Base-by-base conservation (phyloP, 2,888 invertebrate genomes). In the Siphonodentalium dalli region DNA sequence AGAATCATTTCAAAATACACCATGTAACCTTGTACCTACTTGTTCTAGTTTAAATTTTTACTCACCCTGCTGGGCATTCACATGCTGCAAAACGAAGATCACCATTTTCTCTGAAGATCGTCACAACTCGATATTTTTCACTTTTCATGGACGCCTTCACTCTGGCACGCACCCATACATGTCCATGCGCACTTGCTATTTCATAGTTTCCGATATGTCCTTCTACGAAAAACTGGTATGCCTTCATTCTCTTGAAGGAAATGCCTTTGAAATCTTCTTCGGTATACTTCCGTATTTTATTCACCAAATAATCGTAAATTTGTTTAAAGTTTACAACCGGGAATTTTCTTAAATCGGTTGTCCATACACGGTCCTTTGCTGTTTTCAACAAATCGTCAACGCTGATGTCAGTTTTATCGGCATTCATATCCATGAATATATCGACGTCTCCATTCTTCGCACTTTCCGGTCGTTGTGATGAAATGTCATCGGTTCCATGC, bases 11-110 rank as follows among this genome's bases (percentile, higher is more conserved):
- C 3, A 34, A 34, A 9, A 4, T 18, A n/a, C 15, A n/a, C n/a
- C n/a, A n/a, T n/a, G n/a, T n/a, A n/a, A n/a, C n/a, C n/a, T n/a
- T n/a, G n/a, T n/a, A n/a, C n/a, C n/a, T n/a, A n/a, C n/a, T n/a
- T n/a, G n/a, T n/a, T n/a, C n/a, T n/a, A n/a, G n/a, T n/a, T n/a
- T n/a, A n/a, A 6, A 37, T 27, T 28, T 29, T 20, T 29, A 31
- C 31, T 38, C 43, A 38, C 42, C 54, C 54, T 23, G 43, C 54
- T 29, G 54, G 54, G 43, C 48, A 54, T 34, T 54, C 48, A 48
- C 54, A 54, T 18, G 48, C 54, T 23, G 48, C 54, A 54, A 37
- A 41, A n/a, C 26, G 31, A 20, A 53, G 41, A 47, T 47, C 47
- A 27, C 46, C 53, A 35, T 24, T 42, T 15, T 28, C 13, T 34